These are phyloP conservation scores for Blera fallax DNA, from an alignment of 2,888 invertebrate genomes.

Conservation along the genomic window DNA sequence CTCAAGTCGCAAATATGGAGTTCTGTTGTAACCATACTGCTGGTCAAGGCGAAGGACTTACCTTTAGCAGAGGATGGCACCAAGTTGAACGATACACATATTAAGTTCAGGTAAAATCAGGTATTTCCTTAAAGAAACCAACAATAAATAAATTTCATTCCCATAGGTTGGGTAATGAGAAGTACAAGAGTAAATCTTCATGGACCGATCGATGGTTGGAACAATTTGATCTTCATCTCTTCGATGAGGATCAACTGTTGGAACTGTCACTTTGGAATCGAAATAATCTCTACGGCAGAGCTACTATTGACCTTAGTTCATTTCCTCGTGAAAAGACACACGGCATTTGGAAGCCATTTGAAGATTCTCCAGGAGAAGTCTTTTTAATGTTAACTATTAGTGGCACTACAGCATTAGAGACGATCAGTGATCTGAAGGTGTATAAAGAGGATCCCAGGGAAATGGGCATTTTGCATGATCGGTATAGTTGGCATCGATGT, in stretches of 20 bases:
- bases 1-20: conserved; percentile 98
- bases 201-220: conserved; percentile 97
- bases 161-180: conserved; percentile 95
- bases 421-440: conserved; percentile 94
- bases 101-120: conserved; percentile 93
- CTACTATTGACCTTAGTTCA: conserved; percentile 91
- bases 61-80: conserved; percentile 92
- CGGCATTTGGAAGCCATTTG: conserved; percentile 92
- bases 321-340: conserved; percentile 96
- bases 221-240: conserved; percentile 98
- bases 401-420: conserved; percentile 95
- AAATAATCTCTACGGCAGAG: conserved; percentile 84
- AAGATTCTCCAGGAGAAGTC: conserved; percentile 93
- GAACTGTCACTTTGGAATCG: conserved; percentile 93
- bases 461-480: conserved; percentile 84
- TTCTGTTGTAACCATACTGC: conserved; percentile 97
- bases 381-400: conserved; percentile 96
- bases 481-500: conserved; percentile 85
- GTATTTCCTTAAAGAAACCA: not conserved
- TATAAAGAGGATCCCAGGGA: conserved; percentile 92
- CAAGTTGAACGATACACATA: conserved; percentile 95
- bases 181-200: conserved; percentile 96
- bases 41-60: conserved; percentile 96
- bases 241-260: conserved; percentile 95
- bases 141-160: not conserved